phyloP scores from a whole-genome alignment of 2,888 invertebrate genomes.

The Stramonita haemastoma region DNA sequence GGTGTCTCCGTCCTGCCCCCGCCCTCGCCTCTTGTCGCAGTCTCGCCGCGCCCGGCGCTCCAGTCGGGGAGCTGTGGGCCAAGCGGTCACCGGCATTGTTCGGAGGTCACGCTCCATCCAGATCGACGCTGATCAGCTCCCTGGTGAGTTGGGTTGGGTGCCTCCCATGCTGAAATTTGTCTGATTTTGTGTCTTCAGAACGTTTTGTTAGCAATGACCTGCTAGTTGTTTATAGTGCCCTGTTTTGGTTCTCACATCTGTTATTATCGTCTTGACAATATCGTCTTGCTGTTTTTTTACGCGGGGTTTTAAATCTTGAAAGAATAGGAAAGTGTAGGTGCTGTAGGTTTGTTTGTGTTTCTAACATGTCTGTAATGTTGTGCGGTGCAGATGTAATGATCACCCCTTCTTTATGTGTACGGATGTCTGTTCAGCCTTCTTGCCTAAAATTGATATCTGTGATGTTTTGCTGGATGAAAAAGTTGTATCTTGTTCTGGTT shows the following conservation, averaged over 20 bases:
- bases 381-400: no score
- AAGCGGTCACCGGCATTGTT: slow-evolving; percentile 89
- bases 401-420: no score
- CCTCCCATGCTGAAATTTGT: background rate
- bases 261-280: no score
- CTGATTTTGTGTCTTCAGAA: background rate
- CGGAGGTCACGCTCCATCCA: slow-evolving; percentile 95
- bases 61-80: slow-evolving; percentile 40
- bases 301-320: no score
- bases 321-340: background rate
- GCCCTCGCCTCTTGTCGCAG: slow-evolving; percentile 62
- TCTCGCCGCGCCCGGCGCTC: slow-evolving; percentile 46
- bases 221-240: background rate
- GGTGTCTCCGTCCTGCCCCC: slow-evolving; percentile 54
- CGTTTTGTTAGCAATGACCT: background rate
- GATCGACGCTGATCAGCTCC: slow-evolving; percentile 81
- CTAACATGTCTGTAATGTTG: no score
- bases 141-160: slow-evolving; percentile 67
- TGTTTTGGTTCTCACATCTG: background rate
- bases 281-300: no score
- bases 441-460: no score
- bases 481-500: no score
- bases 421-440: no score
- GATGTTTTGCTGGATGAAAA: no score
- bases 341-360: no score